These are phyloP conservation scores for Sebastes hopkinsi DNA, from an alignment of 2,797 vertebrate species.

Conservation along the genomic window DNA sequence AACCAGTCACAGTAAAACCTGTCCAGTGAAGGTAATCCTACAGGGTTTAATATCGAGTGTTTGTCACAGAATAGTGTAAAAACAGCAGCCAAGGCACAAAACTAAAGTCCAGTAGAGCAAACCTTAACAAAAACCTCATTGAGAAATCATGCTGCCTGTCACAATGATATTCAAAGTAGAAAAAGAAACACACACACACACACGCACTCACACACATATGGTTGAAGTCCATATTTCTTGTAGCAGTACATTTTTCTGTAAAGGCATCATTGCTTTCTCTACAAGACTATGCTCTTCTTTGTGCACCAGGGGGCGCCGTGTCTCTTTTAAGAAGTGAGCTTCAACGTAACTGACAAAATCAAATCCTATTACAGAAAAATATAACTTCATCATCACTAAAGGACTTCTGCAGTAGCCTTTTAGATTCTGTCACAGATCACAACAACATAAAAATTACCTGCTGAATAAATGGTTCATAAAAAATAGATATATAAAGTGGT, in stretches of 20 bases:
- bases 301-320: conserved; percentile 47
- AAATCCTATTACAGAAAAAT: conserved; percentile 14
- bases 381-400: neutral
- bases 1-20: conserved; percentile 22
- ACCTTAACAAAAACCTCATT: conserved; percentile 11
- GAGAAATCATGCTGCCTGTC: conserved; percentile 19
- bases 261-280: conserved; percentile 6
- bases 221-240: conserved; percentile 2
- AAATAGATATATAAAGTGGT: conserved; percentile 39
- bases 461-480: conserved; percentile 13
- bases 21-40: conserved; percentile 8
- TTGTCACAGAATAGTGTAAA: conserved; percentile 30
- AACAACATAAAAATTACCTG: conserved; percentile 20
- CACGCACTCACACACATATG: neutral
- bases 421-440: conserved; percentile 1
- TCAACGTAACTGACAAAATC: neutral
- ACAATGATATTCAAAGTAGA: conserved; percentile 20
- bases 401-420: neutral
- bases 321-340: neutral
- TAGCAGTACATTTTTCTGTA: neutral
- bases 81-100: conserved; percentile 70
- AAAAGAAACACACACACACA: conserved; percentile 5
- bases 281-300: conserved; percentile 13
- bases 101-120: conserved; percentile 37
- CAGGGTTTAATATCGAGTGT: conserved; percentile 10